A percentile compares a stretch with the other conserved stretches of the same genome.
Evolutionary conservation across 2,888 invertebrate species (phyloP).

Genomic region (Andrena flavipes): DNA sequence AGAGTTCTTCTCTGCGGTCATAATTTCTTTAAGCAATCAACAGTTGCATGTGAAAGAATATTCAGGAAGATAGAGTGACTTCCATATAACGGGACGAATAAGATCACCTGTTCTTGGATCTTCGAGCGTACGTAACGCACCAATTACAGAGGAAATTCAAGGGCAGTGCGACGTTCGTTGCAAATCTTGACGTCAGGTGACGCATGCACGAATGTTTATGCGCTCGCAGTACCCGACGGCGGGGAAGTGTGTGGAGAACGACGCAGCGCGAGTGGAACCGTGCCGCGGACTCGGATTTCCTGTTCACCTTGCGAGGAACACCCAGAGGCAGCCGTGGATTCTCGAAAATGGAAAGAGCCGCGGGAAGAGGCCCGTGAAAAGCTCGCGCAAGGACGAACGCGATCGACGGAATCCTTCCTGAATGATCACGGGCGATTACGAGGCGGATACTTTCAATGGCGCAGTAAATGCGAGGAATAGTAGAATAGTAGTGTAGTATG

Average conservation of each 20-base stretch:
- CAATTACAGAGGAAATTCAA: not conserved
- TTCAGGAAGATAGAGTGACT: not conserved
- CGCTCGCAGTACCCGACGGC: conserved; percentile 10
- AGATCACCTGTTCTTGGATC: not conserved
- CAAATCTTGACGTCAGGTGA: not conserved
- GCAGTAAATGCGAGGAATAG: too few relatives aligned
- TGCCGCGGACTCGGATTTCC: conserved; percentile 60
- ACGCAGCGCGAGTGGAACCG: conserved; percentile 29
- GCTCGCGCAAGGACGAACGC: conserved; percentile 18
- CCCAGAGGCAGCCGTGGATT: conserved; percentile 7
- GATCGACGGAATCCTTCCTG: not conserved
- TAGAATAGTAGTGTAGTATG: too few relatives aligned
- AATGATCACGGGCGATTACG: conserved; percentile 12
- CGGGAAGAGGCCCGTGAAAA: not conserved
- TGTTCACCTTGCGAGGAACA: conserved; percentile 59
- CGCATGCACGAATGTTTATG: not conserved
- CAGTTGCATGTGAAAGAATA: too few relatives aligned
- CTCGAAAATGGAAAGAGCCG: conserved; percentile 54
- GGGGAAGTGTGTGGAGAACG: conserved; percentile 28
- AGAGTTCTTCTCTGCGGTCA: too few relatives aligned
- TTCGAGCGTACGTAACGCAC: not conserved
- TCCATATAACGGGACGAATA: not conserved
- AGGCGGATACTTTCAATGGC: not conserved
- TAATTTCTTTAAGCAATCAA: too few relatives aligned
- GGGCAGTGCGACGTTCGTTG: not conserved